Base-by-base conservation (phyloP, 2,113 vertebrate genomes). In the Tupaia tana region DNA sequence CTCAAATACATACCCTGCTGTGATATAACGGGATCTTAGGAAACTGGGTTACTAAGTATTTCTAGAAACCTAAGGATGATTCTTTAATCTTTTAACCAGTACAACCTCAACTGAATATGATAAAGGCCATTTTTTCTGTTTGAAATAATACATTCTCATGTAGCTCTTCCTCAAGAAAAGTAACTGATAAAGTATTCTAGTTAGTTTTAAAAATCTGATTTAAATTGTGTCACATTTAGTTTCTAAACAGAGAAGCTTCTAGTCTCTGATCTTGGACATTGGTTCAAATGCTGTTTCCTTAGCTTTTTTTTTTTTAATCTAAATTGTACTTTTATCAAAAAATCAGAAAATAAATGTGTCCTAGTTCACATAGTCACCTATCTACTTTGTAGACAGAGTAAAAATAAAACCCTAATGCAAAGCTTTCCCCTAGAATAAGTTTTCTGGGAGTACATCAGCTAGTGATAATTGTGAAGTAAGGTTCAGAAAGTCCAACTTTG, bases 21-120 rank as follows among this genome's bases (percentile, higher is more conserved):
- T 80, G 83, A 86, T 84, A 63, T 78, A 93, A 95, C 75, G 66
- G 70, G 7, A 95, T 92, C 81, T 95, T 73, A 71, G 6, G 13
- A 88, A 94, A 96, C 31, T 90, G 8, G 86, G 56, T 96, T 96
- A 86, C 75, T 93, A 92, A 96, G 66, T 86, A 96, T 91, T 94
- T 95, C 95, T 92, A 96, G 88, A 95, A 95, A 93, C 63, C 56
- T 31, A 93, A 79, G 34, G 75, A 92, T 83, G 25, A 81, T 70
- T 75, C 56, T 86, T 89, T 89, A 56, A 69, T 95, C 75, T 86
- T 93, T 94, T 94, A 90, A 86, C 64, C n/a, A 56, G 64, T 56
- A 13, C 15, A 81, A 29, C 4, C 56, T 90, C 64, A 73, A 89
- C 24, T 74, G 34, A 78, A 58, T 71, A 71, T 73, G 61, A 82